phyloP scores from a whole-genome alignment of 1,140 invertebrate genomes.

The Apocrypta bakeri region DNA sequence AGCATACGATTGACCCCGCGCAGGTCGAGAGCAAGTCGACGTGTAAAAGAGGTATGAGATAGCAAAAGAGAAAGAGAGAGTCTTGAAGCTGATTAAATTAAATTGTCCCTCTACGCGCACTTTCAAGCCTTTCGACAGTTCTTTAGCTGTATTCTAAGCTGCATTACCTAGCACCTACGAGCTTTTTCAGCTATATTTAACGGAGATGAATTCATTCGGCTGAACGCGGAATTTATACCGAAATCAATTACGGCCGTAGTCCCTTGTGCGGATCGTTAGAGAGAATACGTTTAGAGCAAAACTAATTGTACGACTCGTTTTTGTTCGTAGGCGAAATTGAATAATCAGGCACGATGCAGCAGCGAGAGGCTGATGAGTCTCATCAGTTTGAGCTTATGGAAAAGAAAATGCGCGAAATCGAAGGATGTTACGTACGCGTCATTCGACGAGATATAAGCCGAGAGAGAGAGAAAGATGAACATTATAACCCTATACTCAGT shows the following conservation, averaged over 20 bases:
- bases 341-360: constrained; percentile 32
- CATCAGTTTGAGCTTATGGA: constrained; percentile 11
- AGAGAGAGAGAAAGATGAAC: neutral
- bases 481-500: neutral
- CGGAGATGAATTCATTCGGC: neutral
- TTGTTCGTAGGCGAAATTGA: constrained; percentile 11
- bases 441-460: neutral
- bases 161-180: too few species aligned
- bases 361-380: constrained; percentile 44
- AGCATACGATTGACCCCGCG: constrained; percentile 74
- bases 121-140: too few species aligned
- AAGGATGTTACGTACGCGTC: neutral
- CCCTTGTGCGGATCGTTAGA: neutral
- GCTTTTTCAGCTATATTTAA: neutral
- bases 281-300: neutral
- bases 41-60: neutral
- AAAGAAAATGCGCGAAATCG: constrained; percentile 54
- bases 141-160: too few species aligned
- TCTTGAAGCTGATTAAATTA: constrained; percentile 62
- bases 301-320: neutral
- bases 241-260: neutral
- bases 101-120: constrained; percentile 53
- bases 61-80: constrained; percentile 52
- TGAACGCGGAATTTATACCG: neutral
- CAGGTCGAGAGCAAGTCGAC: constrained; percentile 46